Evolutionary conservation across 2,888 invertebrate genomes (phyloP), one percentile per base, ranked within the genome.

Genomic region (Hedychridium roseum): DNA sequence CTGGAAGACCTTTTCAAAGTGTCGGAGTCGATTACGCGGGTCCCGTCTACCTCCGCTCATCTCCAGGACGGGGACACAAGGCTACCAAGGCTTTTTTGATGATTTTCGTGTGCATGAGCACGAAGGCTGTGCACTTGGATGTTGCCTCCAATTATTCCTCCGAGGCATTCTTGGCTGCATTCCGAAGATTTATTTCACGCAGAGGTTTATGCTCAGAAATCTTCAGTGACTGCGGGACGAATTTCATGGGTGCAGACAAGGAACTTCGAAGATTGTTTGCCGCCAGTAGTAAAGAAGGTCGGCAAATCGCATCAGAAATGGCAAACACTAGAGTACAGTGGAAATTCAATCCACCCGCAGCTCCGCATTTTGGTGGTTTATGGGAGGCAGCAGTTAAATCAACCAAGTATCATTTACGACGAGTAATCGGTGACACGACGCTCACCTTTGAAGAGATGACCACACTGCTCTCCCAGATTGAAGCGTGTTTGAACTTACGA

Each of bases 371-470:
- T 16, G 45, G 40, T 1, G 67, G 68, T 1, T 34, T 63, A 6
- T 66, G 64, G 65, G 65, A 69, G 38, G 57, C 59, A 11, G 57
- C 56, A 2, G 61, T 68, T 2, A 60, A 64, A 21, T 39, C 49
- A 0, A 43, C 58, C 3, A 72, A 72, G 41, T 40, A 36, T 31
- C 60, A 67, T n/a, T 36, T 43, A 2, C 11, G 12, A 18, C 36
- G 36, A 5, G 36, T 36, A 9, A 17, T 36, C n/a, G 9, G 36
- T 2, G 36, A 36, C 14, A 5, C 20, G 1, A n/a, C 21, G 6
- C 21, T 36, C 6, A 20, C 21, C 3, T 2, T 27, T 11, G 27
- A 27, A 7, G 27, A 27, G 27, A 11, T 27, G 3, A 37, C 7
- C n/a, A 44, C 44, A 14, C 9, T 44, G 6, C 17, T 27, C 15